Evolutionary conservation across 2,797 vertebrate species (phyloP).

Genomic region (Coreius guichenoti): DNA sequence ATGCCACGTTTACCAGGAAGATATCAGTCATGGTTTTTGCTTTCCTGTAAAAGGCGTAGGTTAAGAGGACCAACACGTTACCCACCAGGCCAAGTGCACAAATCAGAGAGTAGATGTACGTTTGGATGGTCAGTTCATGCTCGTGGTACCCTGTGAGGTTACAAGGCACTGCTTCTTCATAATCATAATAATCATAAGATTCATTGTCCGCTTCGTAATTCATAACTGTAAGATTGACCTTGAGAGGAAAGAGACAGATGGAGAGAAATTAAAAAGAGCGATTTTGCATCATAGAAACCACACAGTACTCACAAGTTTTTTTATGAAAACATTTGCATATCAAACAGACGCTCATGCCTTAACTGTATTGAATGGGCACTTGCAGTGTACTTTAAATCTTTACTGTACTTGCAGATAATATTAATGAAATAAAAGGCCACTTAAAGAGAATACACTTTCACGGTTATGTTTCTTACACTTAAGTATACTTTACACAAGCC

Average conservation of each 20-base stretch:
- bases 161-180: slow-evolving; percentile 19
- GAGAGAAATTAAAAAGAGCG: background rate
- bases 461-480: background rate
- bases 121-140: slow-evolving; percentile 59
- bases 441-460: background rate
- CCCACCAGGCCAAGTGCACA: slow-evolving; percentile 85
- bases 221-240: background rate
- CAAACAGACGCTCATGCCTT: background rate
- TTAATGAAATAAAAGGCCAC: background rate
- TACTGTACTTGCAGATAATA: background rate
- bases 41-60: slow-evolving; percentile 87
- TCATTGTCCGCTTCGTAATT: accelerated
- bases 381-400: background rate
- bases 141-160: slow-evolving; percentile 32
- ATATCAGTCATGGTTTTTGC: slow-evolving; percentile 91
- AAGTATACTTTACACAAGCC: background rate
- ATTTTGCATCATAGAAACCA: background rate
- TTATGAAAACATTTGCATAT: background rate
- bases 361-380: background rate
- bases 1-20: slow-evolving; percentile 88
- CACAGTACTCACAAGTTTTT: background rate
- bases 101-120: slow-evolving; percentile 80
- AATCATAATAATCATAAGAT: accelerated
- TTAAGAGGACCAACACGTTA: slow-evolving; percentile 87
- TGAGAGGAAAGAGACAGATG: slow-evolving; percentile 13